These are phyloP conservation scores for Caerostris extrusa DNA, from an alignment of 1,140 invertebrate species.

Conservation along the genomic window DNA sequence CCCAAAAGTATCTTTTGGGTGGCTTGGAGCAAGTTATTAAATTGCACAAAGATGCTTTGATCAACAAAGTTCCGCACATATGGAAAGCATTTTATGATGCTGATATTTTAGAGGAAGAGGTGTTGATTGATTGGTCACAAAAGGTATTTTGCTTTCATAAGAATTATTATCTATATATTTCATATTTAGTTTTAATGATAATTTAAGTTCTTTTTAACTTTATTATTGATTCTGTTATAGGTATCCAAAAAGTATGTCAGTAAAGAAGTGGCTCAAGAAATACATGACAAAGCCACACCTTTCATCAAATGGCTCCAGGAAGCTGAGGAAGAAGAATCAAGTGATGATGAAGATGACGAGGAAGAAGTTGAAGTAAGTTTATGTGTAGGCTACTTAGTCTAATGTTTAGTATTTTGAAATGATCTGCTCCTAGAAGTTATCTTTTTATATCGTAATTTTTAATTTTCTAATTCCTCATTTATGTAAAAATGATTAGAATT, in stretches of 20 bases:
- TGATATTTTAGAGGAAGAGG: constrained; percentile 97
- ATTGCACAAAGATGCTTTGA: constrained; percentile 88
- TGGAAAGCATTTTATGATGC: constrained; percentile 96
- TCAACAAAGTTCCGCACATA: constrained; percentile 94
- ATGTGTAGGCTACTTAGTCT: not conserved
- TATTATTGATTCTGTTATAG: constrained; percentile 80
- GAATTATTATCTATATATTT: constrained; percentile 80
- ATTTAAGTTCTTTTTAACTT: constrained; percentile 9
- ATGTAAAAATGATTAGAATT: not conserved
- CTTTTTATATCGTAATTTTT: not conserved
- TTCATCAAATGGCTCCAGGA: constrained; percentile 98
- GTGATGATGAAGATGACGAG: constrained; percentile 85
- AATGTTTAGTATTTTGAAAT: no score
- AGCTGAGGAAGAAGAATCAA: constrained; percentile 95
- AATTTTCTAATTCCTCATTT: not conserved
- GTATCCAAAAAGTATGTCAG: constrained; percentile 94
- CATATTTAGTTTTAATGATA: constrained; percentile 87
- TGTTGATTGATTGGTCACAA: constrained; percentile 95
- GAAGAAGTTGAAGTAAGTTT: constrained; percentile 86
- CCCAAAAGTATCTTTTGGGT: constrained; percentile 96
- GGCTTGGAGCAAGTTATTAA: constrained; percentile 97
- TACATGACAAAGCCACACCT: constrained; percentile 94
- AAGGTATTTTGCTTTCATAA: constrained; percentile 86
- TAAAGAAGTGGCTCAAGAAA: constrained; percentile 94
- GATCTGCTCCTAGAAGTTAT: no score